Percentiles rank a stretch among this genome's conserved stretches.
Evolutionary conservation across 2,888 invertebrate species (phyloP).

Genomic region (Lottia scabra): DNA sequence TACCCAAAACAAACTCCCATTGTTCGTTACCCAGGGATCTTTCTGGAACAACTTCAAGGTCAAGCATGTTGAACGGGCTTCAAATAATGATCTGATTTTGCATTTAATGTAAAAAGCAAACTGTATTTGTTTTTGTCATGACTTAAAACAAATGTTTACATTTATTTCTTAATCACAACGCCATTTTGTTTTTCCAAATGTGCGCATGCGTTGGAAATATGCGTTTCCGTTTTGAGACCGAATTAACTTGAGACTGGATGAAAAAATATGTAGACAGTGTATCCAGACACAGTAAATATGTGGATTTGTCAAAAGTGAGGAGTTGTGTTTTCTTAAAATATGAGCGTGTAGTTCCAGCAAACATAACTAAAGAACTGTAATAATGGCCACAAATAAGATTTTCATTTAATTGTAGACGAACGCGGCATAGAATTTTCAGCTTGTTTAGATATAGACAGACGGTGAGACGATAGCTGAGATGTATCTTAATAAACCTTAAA

Average conservation of each 20-base stretch:
- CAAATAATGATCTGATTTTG: background rate
- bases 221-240: background rate
- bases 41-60: slow-evolving; percentile 96
- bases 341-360: too few species aligned
- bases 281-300: background rate
- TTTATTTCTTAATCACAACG: slow-evolving; percentile 29
- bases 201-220: background rate
- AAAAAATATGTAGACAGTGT: slow-evolving; percentile 6
- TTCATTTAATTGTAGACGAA: too few species aligned
- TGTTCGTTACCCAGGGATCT: slow-evolving; percentile 88
- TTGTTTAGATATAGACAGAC: background rate
- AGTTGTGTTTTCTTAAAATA: too few species aligned
- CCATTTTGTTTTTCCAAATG: slow-evolving; percentile 56
- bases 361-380: too few species aligned
- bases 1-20: slow-evolving; percentile 97
- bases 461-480: too few species aligned
- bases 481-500: too few species aligned
- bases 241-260: background rate
- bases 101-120: slow-evolving; percentile 13
- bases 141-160: slow-evolving; percentile 24
- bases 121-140: slow-evolving; percentile 18
- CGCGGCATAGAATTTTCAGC: slow-evolving; percentile 15
- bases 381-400: too few species aligned
- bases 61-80: slow-evolving; percentile 79
- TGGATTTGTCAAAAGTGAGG: too few species aligned